Evolutionary conservation across 2,113 vertebrate species (phyloP), one percentile per base, ranked within the genome.

Genomic region (Lucifuga dentata): DNA sequence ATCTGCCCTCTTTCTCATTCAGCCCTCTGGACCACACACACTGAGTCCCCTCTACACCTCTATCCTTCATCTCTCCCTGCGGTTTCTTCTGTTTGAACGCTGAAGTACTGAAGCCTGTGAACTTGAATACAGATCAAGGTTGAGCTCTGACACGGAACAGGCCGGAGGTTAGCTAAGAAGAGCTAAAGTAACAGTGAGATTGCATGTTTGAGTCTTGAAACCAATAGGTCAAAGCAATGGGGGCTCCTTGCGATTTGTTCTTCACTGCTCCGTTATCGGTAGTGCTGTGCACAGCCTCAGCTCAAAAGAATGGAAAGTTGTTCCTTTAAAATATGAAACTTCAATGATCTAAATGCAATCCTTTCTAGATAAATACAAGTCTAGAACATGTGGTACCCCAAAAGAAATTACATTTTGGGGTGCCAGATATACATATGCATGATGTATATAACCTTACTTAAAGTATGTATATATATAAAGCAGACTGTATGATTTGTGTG

Each of bases 101-200:
- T 15, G 23, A 60, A 9, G 29, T 55, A 43, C 52, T 23, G 29
- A 64, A 58, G 70, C 58, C 55, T 39, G 29, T 70, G 66, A 65
- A 75, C 71, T 38, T 59, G 52, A 59, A 69, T 29, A 32, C n/a
- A 50, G 46, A 55, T 65, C 32, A 12, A 56, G 45, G 15, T 11
- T 41, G 56, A 70, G 38, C 12, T 26, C 55, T 56, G 66, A 61
- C 60, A 62, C 38, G 11, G 44, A 36, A 7, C n/a, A 24, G 35
- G 43, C 41, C 2, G 36, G 40, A 33, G 59, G 66, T 69, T 65
- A 46, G 49, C 59, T 13, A 15, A 61, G 50, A n/a, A 11, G 26
- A 74, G 46, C 6, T 35, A 13, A n/a, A 16, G 35, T 11, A 24
- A 19, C 7, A 2, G 26, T 5, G 35, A 60, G 19, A 15, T 29